Evolutionary conservation across 2,797 vertebrate species (phyloP).

Genomic region (Ficedula albicollis): DNA sequence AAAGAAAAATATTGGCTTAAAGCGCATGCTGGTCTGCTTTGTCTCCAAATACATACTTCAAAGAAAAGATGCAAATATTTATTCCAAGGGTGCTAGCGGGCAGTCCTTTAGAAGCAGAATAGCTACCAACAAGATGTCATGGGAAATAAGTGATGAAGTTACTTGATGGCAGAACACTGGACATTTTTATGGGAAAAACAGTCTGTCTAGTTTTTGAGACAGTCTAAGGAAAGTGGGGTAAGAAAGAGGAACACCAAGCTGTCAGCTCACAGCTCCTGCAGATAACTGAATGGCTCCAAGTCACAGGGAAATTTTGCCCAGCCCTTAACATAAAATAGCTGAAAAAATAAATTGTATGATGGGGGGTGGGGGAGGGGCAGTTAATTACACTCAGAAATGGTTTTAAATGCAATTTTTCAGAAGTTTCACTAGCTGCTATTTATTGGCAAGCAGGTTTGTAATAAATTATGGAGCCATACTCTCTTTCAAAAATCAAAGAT

Average conservation of each 20-base stretch:
- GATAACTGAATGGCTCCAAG: not conserved
- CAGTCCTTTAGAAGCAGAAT: not conserved
- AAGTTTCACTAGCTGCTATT: not conserved
- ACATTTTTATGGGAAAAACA: not conserved
- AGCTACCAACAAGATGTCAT: constrained; percentile 20
- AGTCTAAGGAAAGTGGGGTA: not conserved
- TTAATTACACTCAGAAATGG: not conserved
- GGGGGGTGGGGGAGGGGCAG: not conserved
- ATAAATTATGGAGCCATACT: not conserved
- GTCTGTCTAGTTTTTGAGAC: not conserved
- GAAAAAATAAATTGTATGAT: not conserved
- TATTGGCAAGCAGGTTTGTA: not conserved
- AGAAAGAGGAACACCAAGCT: not conserved
- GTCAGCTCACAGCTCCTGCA: not conserved
- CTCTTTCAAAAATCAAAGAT: not conserved
- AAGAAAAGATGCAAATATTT: constrained; percentile 52
- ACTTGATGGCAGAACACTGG: not conserved
- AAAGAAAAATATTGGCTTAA: constrained; percentile 41
- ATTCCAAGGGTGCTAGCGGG: constrained; percentile 16
- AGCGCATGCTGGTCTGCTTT: not conserved
- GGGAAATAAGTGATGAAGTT: not conserved
- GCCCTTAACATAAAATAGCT: not conserved
- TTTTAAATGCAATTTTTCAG: not conserved
- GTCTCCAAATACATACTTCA: constrained; percentile 29
- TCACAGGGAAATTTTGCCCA: not conserved